Base-by-base conservation (phyloP, 1,140 invertebrate species). In the Diorhabda sublineata region DNA sequence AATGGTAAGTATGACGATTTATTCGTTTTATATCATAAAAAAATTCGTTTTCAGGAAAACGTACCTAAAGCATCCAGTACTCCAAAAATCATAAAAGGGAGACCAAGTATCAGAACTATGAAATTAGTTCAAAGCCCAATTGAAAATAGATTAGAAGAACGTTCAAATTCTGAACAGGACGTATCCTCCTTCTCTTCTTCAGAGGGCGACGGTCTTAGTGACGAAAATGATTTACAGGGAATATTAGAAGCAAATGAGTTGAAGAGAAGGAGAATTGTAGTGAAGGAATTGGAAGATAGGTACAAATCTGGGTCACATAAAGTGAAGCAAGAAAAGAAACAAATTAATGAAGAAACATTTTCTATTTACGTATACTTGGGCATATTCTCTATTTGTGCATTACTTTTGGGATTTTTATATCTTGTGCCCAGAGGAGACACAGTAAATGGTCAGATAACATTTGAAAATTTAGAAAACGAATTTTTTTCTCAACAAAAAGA, bases 401-500 rank as follows among this genome's bases (percentile, higher is more conserved):
- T 58, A 42, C n/a, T 66, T 42, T 7, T 8, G 9, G 57, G 3
- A 6, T 5, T 67, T n/a, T 60, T 67, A 44, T 67, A 45, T 60
- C 42, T 3, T n/a, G 44, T 67, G 9, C 6, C 8, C 41, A 45
- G 45, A 4, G 45, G 8, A 47, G n/a, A 59, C 26, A 42, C 41
- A 2, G 9, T 26, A 44, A 41, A 5, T 5, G 26, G 7, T 11
- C 42, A 59, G 8, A 43, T 3, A 60, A 11, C 5, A 11, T 5
- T 67, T 8, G 43, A 59, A 8, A 5, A 43, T 8, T 44, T 74
- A 8, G 61, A 71, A 68, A 43, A 70, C 41, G 61, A 73, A 52
- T 75, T 75, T 71, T 70, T 66, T n/a, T 56, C 57, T 26, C 75
- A 77, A 71, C 41, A 67, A 42, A 45, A 70, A 45, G 61, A 74